Evolutionary conservation across 2,888 invertebrate species (phyloP).

Genomic region (Anodontia alba): DNA sequence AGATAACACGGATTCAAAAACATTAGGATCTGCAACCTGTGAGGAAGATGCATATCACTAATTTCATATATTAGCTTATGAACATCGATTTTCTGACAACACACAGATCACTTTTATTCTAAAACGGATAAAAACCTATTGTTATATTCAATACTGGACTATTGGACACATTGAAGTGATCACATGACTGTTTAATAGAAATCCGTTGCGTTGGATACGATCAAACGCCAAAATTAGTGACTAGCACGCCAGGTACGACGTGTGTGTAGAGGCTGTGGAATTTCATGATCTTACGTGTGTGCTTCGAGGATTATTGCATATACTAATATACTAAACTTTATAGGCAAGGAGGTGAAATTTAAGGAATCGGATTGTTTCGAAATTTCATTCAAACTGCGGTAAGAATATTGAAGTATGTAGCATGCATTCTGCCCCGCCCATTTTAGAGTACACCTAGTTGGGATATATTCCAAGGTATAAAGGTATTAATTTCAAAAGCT

Average conservation of each 20-base stretch:
- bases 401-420: background rate
- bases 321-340: background rate
- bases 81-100: conserved; percentile 9
- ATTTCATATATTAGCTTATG: background rate
- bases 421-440: conserved; percentile 2
- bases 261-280: background rate
- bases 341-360: conserved; percentile 10
- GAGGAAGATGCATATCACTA: conserved; percentile 4
- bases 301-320: background rate
- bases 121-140: conserved; percentile 1
- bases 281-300: background rate
- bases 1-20: background rate
- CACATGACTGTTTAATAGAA: background rate
- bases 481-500: no score
- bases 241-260: background rate
- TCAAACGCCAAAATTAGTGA: conserved; percentile 8
- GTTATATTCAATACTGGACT: background rate
- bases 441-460: no score
- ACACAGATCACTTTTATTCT: background rate
- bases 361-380: conserved; percentile 8
- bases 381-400: background rate
- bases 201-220: conserved; percentile 10
- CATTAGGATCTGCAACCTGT: conserved; percentile 9
- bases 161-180: background rate
- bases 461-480: no score